These are phyloP conservation scores for Chaetura pelagica DNA, from an alignment of 2,113 vertebrate genomes.

Conservation along the genomic window DNA sequence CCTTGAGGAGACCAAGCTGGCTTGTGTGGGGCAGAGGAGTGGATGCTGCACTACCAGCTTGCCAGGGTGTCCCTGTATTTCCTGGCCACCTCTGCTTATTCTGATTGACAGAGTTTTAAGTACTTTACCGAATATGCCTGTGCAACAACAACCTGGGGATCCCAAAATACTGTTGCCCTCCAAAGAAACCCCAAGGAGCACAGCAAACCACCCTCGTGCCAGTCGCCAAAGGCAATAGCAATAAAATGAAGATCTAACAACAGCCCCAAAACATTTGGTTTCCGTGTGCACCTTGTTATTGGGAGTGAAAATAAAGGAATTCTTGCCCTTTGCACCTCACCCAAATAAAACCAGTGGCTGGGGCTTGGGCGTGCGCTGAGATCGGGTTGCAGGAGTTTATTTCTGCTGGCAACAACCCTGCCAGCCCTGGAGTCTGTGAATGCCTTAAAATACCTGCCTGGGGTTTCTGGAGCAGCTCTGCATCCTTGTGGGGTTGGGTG, in stretches of 20 bases:
- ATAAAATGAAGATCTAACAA: background rate
- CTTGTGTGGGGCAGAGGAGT: background rate
- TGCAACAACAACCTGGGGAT: fast-evolving
- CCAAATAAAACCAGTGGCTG: background rate
- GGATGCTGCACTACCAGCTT: background rate
- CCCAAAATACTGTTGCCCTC: background rate
- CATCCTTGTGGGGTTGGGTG: conserved; percentile 27
- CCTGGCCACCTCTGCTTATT: background rate
- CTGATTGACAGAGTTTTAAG: background rate
- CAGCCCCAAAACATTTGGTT: background rate
- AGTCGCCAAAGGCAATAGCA: fast-evolving
- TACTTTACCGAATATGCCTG: background rate
- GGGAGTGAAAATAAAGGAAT: background rate
- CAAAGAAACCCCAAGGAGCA: background rate
- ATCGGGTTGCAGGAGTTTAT: background rate
- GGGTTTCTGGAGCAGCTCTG: conserved; percentile 4
- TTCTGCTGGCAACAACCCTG: conserved; percentile 22
- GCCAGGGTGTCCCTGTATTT: background rate
- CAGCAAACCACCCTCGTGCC: fast-evolving
- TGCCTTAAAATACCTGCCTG: background rate
- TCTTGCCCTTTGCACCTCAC: background rate
- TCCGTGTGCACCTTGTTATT: fast-evolving
- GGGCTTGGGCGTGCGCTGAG: background rate
- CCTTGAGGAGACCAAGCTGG: background rate
- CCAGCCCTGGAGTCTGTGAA: background rate